Evolutionary conservation across 1,140 invertebrate genomes (phyloP).

Genomic region (Brachystomella parvula): DNA sequence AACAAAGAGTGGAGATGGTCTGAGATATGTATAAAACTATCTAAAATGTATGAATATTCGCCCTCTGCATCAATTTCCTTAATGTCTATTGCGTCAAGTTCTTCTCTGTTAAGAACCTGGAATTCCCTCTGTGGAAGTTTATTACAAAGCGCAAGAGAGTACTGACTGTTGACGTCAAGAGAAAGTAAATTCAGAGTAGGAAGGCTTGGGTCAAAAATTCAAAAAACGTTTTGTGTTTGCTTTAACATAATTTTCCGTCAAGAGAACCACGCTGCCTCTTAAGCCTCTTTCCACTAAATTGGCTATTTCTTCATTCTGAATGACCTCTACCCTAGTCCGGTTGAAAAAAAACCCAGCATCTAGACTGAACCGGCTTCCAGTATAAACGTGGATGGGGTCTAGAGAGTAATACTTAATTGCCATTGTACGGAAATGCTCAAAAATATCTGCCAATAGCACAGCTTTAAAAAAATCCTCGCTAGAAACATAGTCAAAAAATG

Average conservation of each 20-base stretch:
- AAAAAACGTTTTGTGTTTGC: not conserved
- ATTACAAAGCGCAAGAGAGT: not conserved
- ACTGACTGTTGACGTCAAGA: not conserved
- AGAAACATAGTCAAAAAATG: not conserved
- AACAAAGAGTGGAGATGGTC: not conserved
- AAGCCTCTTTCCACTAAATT: not conserved
- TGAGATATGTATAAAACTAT: too few species aligned
- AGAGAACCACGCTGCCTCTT: not conserved
- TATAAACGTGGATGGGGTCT: not conserved
- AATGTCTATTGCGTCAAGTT: not conserved
- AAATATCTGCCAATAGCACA: not conserved
- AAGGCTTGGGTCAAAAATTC: not conserved
- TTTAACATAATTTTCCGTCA: not conserved
- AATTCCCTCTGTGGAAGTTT: not conserved
- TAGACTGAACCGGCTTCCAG: not conserved
- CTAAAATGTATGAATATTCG: not conserved
- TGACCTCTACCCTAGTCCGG: not conserved
- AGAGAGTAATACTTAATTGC: slow-evolving; percentile 2
- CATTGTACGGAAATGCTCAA: not conserved
- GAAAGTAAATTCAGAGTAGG: not conserved
- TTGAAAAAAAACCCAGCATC: not conserved
- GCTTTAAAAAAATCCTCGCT: not conserved
- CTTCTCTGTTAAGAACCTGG: not conserved
- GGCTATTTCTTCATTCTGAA: not conserved
- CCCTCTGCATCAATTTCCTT: not conserved